These are phyloP conservation scores for Macaca nemestrina DNA, from an alignment of 2,113 vertebrate genomes.

Conservation along the genomic window DNA sequence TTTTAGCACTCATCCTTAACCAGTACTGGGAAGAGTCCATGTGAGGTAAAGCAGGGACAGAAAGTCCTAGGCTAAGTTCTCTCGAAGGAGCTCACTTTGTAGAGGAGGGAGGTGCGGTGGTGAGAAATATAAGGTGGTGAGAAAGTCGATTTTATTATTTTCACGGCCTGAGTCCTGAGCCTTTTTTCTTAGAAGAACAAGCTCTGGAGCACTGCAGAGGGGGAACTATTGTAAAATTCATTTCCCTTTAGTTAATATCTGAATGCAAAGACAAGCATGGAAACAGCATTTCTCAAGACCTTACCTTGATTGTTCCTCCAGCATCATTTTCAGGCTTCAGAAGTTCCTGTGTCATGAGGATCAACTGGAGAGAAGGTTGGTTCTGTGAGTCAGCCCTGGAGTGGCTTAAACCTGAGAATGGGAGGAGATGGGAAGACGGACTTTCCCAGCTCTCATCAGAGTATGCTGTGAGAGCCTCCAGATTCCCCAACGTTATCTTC, in stretches of 20 bases:
- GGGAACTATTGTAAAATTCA: neutral
- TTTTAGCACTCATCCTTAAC: neutral
- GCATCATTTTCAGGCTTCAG: neutral
- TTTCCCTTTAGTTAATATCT: neutral
- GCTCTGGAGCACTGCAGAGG: neutral
- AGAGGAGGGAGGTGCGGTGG: neutral
- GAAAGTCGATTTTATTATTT: neutral
- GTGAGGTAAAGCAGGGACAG: neutral
- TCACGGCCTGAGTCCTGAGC: neutral
- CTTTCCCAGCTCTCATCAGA: no score
- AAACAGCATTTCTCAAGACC: neutral
- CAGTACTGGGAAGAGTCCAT: neutral
- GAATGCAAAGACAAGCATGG: neutral
- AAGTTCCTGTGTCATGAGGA: neutral
- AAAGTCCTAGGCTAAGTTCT: neutral
- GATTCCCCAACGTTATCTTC: neutral
- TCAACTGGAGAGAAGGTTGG: neutral
- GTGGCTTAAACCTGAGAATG: neutral
- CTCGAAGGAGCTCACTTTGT: neutral
- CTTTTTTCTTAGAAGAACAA: neutral
- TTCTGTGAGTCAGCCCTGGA: neutral
- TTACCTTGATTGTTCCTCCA: neutral
- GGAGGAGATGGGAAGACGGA: neutral
- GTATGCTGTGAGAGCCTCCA: neutral
- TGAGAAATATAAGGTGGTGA: no score